These are phyloP conservation scores for Epizoanthus stellaris DNA, from an alignment of 92 coral and sea anemone genomes.

Conservation along the genomic window DNA sequence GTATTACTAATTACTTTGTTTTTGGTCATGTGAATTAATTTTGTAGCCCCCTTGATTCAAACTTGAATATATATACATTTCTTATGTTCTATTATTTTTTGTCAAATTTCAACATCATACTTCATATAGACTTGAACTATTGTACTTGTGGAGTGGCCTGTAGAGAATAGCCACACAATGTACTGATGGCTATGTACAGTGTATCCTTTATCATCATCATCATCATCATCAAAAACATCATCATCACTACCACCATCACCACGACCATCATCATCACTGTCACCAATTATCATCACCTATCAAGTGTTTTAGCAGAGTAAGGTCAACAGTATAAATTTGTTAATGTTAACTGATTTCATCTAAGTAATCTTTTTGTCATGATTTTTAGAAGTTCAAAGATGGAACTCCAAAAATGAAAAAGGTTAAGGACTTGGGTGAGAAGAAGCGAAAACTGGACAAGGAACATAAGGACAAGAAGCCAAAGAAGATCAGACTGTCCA, in stretches of 20 bases:
- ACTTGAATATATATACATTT: too few relatives aligned
- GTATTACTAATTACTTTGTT: neutral
- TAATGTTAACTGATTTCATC: neutral
- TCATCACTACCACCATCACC: neutral
- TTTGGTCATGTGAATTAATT: too few relatives aligned
- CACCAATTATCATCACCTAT: neutral
- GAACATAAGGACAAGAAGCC: conserved; percentile 67
- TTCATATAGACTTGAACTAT: too few relatives aligned
- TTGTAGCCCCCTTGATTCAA: too few relatives aligned
- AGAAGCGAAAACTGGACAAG: conserved; percentile 77
- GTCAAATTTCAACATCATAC: too few relatives aligned
- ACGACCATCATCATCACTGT: neutral
- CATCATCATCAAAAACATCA: too few relatives aligned
- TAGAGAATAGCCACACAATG: too few relatives aligned
- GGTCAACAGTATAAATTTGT: neutral
- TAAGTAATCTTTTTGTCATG: neutral
- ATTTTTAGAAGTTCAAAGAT: conserved; percentile 66
- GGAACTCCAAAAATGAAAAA: conserved; percentile 81
- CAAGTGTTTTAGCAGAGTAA: too few relatives aligned
- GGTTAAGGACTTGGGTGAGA: conserved; percentile 80
- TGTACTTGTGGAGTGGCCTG: too few relatives aligned
- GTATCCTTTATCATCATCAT: too few relatives aligned
- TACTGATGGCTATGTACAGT: too few relatives aligned
- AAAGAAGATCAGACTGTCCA: conserved; percentile 62
- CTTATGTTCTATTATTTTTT: too few relatives aligned